Evolutionary conservation across 2,113 vertebrate species (phyloP), one percentile per base, ranked within the genome.

Genomic region (Scartelaos histophorus): DNA sequence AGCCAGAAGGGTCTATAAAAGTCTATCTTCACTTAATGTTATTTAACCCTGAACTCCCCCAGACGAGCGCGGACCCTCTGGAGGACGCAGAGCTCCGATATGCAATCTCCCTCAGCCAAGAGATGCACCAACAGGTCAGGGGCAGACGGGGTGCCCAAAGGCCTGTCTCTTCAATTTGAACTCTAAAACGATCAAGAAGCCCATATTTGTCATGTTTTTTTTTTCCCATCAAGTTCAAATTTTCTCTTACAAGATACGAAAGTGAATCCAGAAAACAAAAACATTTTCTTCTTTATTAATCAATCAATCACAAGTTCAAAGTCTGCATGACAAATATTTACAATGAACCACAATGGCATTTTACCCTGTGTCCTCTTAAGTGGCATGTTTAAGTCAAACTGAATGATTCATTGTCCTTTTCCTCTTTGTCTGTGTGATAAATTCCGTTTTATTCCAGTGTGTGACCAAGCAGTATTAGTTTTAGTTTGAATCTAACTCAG

Each of bases 81-180:
- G 95, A 95, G 87, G 96, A 96, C 78, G 95, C 96, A 77, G 95
- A 97, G 86, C 83, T 97, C 90, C 93, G 91, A 93, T 94, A 95
- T 93, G 96, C 95, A 85, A 90, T 97, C 90, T 94, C 94, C 89
- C 87, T 97, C 93, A 97, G 96, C 95, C 94, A 95, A 91, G 95
- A 97, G 91, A 90, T 94, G 56, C 95, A 95, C 43, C 94, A 96
- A 93, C 94, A 97, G 96, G 96, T 97, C 92, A 94, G 94, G 93
- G 87, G 85, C 82, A 85, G 81, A 80, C 78, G 71, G 80, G 62
- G 73, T 75, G 78, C 74, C 73, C 83, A 78, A 53, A 57, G 75
- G 66, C 62, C 49, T 61, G 13, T 74, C 81, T 87, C 85, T 6
- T 90, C 80, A 74, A 49, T 69, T 82, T 57, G 72, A 85, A 61